Evolutionary conservation across 2,797 vertebrate species (phyloP).

Genomic region (Telmatherina bonti): DNA sequence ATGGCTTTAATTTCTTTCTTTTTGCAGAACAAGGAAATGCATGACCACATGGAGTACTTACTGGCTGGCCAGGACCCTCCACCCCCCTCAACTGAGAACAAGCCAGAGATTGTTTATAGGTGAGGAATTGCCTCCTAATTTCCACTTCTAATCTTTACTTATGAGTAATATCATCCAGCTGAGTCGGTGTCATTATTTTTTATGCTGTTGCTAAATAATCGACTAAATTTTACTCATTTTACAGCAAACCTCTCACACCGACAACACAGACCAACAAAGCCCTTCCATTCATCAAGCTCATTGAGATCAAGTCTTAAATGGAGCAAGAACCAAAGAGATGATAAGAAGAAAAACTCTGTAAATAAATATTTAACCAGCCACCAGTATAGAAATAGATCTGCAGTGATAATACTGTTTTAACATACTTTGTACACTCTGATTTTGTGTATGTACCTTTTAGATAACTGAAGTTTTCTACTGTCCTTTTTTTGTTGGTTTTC

Average conservation of each 20-base stretch:
- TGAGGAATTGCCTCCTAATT: constrained; percentile 52
- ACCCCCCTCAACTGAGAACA: constrained; percentile 52
- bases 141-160: not conserved
- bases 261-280: constrained; percentile 79
- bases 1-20: constrained; percentile 5
- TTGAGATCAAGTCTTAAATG: constrained; percentile 86
- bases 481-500: constrained; percentile 3
- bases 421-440: constrained; percentile 33
- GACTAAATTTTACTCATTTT: not conserved
- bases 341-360: constrained; percentile 43
- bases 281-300: constrained; percentile 92
- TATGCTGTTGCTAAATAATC: not conserved
- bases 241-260: constrained; percentile 84
- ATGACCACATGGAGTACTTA: constrained; percentile 90
- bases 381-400: constrained; percentile 23
- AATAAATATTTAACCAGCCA: constrained; percentile 49
- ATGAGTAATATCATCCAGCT: not conserved
- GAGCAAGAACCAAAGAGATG: constrained; percentile 1
- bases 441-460: constrained; percentile 24
- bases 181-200: not conserved
- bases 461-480: constrained; percentile 25
- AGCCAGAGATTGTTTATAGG: constrained; percentile 86
- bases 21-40: constrained; percentile 91
- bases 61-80: constrained; percentile 68
- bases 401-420: constrained; percentile 18